Conservation (phyloP, 2,888 invertebrate genomes). For the Caenorhabditis sp. region DNA sequence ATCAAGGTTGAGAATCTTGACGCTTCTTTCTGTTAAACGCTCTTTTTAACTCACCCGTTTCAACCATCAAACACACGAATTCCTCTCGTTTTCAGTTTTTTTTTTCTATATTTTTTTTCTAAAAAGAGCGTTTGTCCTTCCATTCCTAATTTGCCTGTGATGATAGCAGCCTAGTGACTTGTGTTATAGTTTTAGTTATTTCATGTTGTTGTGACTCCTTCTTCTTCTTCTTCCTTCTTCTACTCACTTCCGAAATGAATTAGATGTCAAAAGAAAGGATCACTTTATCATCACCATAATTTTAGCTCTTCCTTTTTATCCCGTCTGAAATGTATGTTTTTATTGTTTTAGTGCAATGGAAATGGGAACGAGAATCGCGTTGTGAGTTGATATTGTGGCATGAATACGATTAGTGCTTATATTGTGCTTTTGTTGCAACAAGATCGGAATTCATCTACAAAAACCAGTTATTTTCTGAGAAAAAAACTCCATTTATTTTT, state of each 20-base stretch:
- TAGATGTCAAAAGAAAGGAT: not conserved
- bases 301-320: not conserved
- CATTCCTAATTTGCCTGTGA: not conserved
- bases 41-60: constrained; percentile 1
- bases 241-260: not conserved
- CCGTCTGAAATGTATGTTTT: not conserved
- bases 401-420: not conserved
- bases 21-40: constrained; percentile 40
- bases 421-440: constrained; percentile 1
- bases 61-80: not conserved
- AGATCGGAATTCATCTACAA: not conserved
- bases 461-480: too few relatives aligned
- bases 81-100: not conserved
- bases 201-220: not conserved
- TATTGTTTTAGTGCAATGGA: constrained; percentile 39
- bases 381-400: constrained; percentile 28
- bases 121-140: not conserved
- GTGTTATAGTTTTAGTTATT: not conserved
- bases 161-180: not conserved
- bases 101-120: too few relatives aligned
- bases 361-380: constrained; percentile 43
- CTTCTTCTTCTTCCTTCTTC: not conserved
- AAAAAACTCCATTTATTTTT: too few relatives aligned
- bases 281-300: not conserved
- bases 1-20: constrained; percentile 53